Percentiles rank a stretch among this genome's conserved stretches.
Conservation (phyloP, 1,140 invertebrate genomes). For the Papilio xuthus region DNA sequence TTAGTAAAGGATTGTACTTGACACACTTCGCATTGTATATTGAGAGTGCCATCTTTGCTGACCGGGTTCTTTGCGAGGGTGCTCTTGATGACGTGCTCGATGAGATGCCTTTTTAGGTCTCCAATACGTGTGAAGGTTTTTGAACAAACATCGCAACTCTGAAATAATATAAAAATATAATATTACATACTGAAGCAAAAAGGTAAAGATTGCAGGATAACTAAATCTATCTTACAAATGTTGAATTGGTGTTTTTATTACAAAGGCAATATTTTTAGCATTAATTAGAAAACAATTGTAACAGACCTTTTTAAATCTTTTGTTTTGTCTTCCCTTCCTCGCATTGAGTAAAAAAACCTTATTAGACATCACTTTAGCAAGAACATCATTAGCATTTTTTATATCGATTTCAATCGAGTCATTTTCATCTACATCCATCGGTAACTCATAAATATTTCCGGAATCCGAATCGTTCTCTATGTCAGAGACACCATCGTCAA, state of each 20-base stretch:
- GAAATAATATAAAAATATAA: constrained; percentile 43
- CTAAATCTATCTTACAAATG: too few species aligned
- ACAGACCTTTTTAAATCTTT: constrained; percentile 63
- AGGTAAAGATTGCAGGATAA: too few species aligned
- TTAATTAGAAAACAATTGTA: neutral
- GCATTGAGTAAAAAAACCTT: constrained; percentile 58
- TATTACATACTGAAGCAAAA: neutral
- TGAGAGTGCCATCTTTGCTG: constrained; percentile 61
- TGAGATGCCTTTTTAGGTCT: constrained; percentile 77
- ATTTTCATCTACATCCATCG: constrained; percentile 31
- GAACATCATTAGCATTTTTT: constrained; percentile 58
- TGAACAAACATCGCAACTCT: constrained; percentile 73
- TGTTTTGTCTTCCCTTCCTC: constrained; percentile 50
- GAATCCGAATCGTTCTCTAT: constrained; percentile 1
- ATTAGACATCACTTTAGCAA: constrained; percentile 66
- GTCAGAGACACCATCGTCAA: constrained; percentile 16
- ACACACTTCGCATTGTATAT: constrained; percentile 74
- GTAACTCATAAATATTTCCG: constrained; percentile 33
- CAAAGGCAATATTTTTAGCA: neutral
- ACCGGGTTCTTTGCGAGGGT: constrained; percentile 69
- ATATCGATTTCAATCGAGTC: constrained; percentile 40
- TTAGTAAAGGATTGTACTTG: constrained; percentile 63
- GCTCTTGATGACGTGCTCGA: constrained; percentile 73
- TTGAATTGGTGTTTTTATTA: neutral
- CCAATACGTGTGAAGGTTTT: constrained; percentile 76